Percentiles rank a stretch among this genome's conserved stretches.
These are phyloP conservation scores for Pygoscelis adeliae DNA, from an alignment of 2,113 vertebrate genomes.

Conservation along the genomic window DNA sequence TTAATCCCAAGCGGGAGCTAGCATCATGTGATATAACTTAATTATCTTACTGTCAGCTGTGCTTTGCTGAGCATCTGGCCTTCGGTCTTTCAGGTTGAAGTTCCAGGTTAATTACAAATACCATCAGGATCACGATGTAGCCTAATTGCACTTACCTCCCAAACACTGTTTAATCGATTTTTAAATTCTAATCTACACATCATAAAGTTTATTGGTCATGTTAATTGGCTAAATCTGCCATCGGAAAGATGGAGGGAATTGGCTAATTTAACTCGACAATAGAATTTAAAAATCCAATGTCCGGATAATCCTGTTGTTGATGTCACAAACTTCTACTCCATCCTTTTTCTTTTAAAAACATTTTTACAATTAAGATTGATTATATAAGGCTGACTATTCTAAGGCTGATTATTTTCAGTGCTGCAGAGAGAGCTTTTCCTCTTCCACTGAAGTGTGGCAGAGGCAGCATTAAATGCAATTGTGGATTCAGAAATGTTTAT, in stretches of 20 bases:
- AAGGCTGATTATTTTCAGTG: conserved; percentile 42
- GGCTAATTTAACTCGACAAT: neutral
- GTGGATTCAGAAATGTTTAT: conserved; percentile 63
- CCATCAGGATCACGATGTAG: neutral
- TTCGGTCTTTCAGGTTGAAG: neutral
- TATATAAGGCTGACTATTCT: conserved; percentile 37
- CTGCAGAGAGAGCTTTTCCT: neutral
- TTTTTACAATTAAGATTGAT: conserved; percentile 35
- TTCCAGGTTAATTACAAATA: conserved; percentile 25
- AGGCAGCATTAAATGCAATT: conserved; percentile 35
- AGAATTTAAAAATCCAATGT: neutral
- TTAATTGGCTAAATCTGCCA: conserved; percentile 14
- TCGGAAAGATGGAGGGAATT: neutral
- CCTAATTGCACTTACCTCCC: neutral
- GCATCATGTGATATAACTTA: neutral
- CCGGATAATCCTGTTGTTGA: neutral
- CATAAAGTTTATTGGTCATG: neutral
- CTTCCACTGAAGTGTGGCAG: conserved; percentile 49
- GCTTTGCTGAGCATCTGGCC: conserved; percentile 12
- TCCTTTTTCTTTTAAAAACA: neutral
- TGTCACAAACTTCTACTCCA: neutral
- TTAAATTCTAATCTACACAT: conserved; percentile 7
- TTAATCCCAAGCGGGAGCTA: neutral
- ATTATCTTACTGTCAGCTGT: conserved; percentile 13
- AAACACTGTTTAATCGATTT: neutral